Evolutionary conservation across 2,113 vertebrate species (phyloP).

Genomic region (Megaceryle torquata): DNA sequence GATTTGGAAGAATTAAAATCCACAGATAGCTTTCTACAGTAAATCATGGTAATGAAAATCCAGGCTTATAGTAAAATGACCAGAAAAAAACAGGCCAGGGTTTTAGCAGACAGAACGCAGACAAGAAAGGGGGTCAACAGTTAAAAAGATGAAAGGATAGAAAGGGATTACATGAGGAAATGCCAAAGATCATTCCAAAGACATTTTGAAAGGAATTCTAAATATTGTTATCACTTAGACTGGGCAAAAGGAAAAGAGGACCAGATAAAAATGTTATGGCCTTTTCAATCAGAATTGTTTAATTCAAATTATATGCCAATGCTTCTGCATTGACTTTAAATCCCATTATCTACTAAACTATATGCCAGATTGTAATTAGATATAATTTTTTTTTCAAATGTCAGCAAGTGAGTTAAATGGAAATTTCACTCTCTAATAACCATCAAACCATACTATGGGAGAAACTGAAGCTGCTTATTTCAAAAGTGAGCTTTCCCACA

Average conservation of each 20-base stretch:
- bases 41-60: background rate
- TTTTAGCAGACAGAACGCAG: background rate
- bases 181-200: background rate
- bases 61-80: background rate
- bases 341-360: background rate
- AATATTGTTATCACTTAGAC: background rate
- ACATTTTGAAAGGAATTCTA: constrained; percentile 10
- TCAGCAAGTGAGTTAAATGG: background rate
- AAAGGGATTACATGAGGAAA: background rate
- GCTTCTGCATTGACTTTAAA: background rate
- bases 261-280: background rate
- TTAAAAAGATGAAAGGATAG: background rate
- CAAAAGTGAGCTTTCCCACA: background rate
- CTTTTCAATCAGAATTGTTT: background rate
- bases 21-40: background rate
- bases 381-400: background rate
- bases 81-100: background rate
- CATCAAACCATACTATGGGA: background rate
- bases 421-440: background rate
- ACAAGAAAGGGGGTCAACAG: background rate
- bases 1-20: background rate
- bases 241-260: background rate
- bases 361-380: background rate
- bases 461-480: background rate
- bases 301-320: background rate